Evolutionary conservation across 2,888 invertebrate species (phyloP).

Genomic region (Watsonalla cultraria): DNA sequence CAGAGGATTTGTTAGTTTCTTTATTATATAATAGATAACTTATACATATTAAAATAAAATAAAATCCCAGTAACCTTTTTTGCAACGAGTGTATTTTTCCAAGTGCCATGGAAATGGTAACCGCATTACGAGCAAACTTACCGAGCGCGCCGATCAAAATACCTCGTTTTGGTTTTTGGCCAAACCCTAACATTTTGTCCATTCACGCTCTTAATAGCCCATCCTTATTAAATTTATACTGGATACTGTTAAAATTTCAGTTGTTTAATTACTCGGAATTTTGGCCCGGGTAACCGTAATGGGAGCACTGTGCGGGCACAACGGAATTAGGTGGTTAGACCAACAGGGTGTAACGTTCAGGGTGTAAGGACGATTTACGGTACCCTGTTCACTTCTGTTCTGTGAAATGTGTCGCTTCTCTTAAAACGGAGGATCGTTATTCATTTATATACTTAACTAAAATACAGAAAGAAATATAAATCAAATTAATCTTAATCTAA

Average conservation of each 20-base stretch:
- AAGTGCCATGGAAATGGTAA: slow-evolving; percentile 10
- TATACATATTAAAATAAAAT: too few species aligned
- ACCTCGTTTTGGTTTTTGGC: slow-evolving; percentile 70
- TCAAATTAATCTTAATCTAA: background rate
- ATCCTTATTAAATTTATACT: slow-evolving; percentile 75
- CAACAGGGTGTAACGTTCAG: slow-evolving; percentile 38
- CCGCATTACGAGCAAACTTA: slow-evolving; percentile 41
- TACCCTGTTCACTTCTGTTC: too few species aligned
- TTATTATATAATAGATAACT: too few species aligned
- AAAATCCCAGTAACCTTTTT: too few species aligned
- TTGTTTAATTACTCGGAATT: slow-evolving; percentile 74
- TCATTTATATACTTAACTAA: too few species aligned
- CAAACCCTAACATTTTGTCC: slow-evolving; percentile 67
- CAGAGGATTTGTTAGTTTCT: too few species aligned
- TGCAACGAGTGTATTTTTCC: background rate
- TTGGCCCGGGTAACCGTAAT: slow-evolving; percentile 61
- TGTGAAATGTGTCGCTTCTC: too few species aligned
- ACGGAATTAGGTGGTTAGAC: slow-evolving; percentile 55
- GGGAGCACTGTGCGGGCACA: slow-evolving; percentile 46
- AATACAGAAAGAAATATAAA: too few species aligned
- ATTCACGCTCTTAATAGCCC: slow-evolving; percentile 66
- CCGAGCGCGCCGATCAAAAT: slow-evolving; percentile 38
- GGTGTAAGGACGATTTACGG: slow-evolving; percentile 30
- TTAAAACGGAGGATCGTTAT: too few species aligned
- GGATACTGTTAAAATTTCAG: slow-evolving; percentile 72